These are phyloP conservation scores for Chloropsis cyanopogon DNA, from an alignment of 2,113 vertebrate species.

Conservation along the genomic window DNA sequence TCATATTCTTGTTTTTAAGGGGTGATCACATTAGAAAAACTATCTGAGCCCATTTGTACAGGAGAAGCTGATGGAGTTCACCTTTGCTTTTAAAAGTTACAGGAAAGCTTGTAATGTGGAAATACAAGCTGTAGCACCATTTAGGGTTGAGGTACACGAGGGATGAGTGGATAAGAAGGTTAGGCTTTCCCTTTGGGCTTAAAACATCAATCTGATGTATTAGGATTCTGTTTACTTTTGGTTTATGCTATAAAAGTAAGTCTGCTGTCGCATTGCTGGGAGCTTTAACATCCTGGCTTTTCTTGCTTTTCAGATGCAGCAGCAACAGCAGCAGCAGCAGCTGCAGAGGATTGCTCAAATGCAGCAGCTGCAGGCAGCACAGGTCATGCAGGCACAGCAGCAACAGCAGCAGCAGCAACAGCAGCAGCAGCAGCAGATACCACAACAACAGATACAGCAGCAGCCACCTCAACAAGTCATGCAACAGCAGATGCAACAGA, in stretches of 20 bases:
- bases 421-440: constrained; percentile 71
- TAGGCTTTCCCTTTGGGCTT: background rate
- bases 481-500: constrained; percentile 76
- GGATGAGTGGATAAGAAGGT: background rate
- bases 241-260: background rate
- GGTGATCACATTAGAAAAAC: background rate
- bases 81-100: background rate
- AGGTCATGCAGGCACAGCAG: constrained; percentile 70
- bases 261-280: background rate
- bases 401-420: constrained; percentile 74
- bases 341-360: constrained; percentile 78
- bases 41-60: background rate
- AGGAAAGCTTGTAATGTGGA: background rate
- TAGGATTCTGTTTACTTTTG: background rate
- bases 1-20: background rate
- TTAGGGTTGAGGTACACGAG: background rate
- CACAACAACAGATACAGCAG: constrained; percentile 75
- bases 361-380: constrained; percentile 75
- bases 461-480: constrained; percentile 73
- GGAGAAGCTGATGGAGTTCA: background rate
- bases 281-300: background rate
- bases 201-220: background rate
- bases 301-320: constrained; percentile 63
- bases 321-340: constrained; percentile 76
- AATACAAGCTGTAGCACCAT: background rate